phyloP scores from a whole-genome alignment of 2,113 vertebrate genomes.

The Puntigrus tetrazona region DNA sequence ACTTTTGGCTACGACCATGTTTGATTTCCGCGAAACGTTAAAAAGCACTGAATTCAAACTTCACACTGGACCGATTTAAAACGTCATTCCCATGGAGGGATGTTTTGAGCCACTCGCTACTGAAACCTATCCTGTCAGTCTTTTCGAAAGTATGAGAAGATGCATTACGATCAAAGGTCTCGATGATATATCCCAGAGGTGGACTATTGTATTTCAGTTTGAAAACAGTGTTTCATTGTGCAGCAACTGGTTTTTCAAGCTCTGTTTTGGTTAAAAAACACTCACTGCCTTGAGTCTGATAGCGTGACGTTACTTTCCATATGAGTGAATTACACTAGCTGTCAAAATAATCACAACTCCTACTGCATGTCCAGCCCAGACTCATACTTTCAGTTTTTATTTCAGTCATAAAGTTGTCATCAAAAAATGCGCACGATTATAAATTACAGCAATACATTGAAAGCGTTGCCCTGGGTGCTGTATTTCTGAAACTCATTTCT shows the following conservation, averaged over 20 bases:
- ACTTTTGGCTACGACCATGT: background rate
- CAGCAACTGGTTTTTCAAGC: conserved; percentile 39
- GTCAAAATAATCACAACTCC: background rate
- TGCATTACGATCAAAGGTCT: conserved; percentile 28
- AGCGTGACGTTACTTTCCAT: background rate
- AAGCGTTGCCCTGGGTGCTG: background rate
- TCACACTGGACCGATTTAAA: background rate
- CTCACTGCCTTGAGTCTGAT: background rate
- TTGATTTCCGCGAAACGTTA: background rate
- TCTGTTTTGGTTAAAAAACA: conserved; percentile 28
- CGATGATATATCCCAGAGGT: conserved; percentile 26
- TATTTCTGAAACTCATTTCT: background rate
- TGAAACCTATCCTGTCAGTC: conserved; percentile 9
- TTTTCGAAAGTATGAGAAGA: conserved; percentile 15
- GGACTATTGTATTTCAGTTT: conserved; percentile 34
- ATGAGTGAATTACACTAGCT: background rate
- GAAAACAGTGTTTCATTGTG: conserved; percentile 42
- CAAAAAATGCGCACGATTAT: background rate
- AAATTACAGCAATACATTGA: background rate
- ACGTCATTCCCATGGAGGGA: background rate
- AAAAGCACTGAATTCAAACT: background rate
- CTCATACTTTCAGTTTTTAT: conserved; percentile 17
- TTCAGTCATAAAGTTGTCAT: background rate
- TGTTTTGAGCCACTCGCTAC: background rate
- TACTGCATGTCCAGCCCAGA: background rate